Evolutionary conservation across 1,140 invertebrate genomes (phyloP), one percentile per base, ranked within the genome.

Genomic region (Danaus plexippus): DNA sequence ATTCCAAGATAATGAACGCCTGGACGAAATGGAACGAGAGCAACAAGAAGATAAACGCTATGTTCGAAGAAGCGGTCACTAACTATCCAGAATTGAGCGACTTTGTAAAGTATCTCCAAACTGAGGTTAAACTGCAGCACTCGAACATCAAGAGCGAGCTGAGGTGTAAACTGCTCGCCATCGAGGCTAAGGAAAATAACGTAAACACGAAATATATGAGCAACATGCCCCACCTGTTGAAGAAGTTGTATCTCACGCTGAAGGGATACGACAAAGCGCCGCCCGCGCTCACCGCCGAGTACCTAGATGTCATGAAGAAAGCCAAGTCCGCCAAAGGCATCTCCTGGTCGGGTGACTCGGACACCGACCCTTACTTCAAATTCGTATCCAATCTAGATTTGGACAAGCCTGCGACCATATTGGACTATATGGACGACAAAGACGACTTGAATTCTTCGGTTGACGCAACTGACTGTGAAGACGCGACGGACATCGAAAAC

Each of bases 221-320:
- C 46, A 78, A 84, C 12, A 82, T 85, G 73, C 74, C 80, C 0
- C 73, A 44, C 47, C 80, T 88, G 83, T 61, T 88, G 1, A 87
- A 80, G 48, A 88, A 85, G 50, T 56, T 87, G 3, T 87, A 81
- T 52, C 56, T 88, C 1, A 87, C 73, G 0, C 54, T 88, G 0
- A 86, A 87, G 73, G 85, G 85, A 0, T 83, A 88, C 12, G 83
- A 80, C 7, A 80, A 76, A 63, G 78, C 71, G 9, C 75, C 87
- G 9, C 78, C 82, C 1, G 69, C 79, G 9, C 66, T 88, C 47
- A 77, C 75, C 0, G 56, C 63, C 0, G 83, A 88, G 51, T 88
- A 88, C 54, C 50, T 80, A n/a, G 75, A 80, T 8, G 69, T 88
- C 0, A 85, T 88, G 70, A 86, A 78, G 47, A 86, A 85, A 73